phyloP scores from a whole-genome alignment of 2,797 vertebrate genomes.

The Lagorchestes hirsutus region DNA sequence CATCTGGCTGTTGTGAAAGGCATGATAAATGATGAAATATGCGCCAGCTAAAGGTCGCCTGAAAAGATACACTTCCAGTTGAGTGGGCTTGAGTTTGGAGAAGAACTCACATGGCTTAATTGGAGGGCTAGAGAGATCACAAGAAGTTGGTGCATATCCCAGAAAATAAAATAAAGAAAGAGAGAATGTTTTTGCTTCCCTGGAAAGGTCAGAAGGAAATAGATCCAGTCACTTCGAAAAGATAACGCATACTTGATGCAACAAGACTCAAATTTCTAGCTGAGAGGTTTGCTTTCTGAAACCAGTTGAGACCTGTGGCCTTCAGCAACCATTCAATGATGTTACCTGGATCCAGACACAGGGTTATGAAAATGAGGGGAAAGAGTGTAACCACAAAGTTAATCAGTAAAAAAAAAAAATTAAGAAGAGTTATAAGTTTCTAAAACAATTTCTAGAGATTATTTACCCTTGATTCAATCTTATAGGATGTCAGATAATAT shows the following conservation, averaged over 20 bases:
- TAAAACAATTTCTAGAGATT: conserved; percentile 64
- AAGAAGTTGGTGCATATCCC: conserved; percentile 12
- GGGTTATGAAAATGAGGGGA: conserved; percentile 21
- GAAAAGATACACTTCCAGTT: neutral
- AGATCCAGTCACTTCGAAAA: neutral
- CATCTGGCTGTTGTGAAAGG: conserved; percentile 26
- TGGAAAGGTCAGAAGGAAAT: conserved; percentile 24
- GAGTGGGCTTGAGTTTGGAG: neutral
- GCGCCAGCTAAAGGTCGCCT: neutral
- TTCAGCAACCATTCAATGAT: conserved; percentile 37
- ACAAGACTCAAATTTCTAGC: conserved; percentile 4
- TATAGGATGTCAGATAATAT: conserved; percentile 66
- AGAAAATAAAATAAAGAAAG: conserved; percentile 6
- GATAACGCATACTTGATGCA: neutral
- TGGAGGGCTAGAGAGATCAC: neutral
- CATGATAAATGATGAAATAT: conserved; percentile 29
- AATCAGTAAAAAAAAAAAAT: conserved; percentile 67
- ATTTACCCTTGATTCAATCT: conserved; percentile 62
- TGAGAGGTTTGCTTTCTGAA: conserved; percentile 49
- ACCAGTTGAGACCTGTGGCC: neutral
- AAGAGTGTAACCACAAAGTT: conserved; percentile 53
- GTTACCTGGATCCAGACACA: conserved; percentile 27
- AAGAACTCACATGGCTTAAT: conserved; percentile 3
- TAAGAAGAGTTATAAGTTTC: conserved; percentile 67
- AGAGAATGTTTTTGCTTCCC: conserved; percentile 4